Conservation (phyloP, 2,113 vertebrate species). For the Actenoides hombroni region DNA sequence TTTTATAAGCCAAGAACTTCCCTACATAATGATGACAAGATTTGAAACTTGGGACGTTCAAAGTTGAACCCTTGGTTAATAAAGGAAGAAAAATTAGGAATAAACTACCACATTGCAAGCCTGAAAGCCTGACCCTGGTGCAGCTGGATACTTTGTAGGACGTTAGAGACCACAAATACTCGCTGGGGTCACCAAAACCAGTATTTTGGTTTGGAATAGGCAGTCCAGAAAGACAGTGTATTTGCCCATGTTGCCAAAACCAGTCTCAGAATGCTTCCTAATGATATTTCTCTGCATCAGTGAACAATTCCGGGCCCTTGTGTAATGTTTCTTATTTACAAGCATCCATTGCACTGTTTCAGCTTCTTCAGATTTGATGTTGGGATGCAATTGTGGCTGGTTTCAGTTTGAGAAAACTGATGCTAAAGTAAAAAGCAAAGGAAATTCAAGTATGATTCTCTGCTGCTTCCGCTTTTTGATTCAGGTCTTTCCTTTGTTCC, state of each 20-base stretch:
- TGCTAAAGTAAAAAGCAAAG: background rate
- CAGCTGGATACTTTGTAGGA: background rate
- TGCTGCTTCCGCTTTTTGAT: background rate
- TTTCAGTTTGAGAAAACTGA: background rate
- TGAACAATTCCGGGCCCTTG: background rate
- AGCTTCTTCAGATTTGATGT: background rate
- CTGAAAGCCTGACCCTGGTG: background rate
- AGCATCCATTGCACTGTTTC: background rate
- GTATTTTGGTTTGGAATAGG: background rate
- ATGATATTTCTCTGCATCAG: background rate
- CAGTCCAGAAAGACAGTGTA: background rate
- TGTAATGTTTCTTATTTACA: background rate
- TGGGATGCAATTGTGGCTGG: background rate
- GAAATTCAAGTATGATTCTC: background rate
- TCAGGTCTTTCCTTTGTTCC: background rate
- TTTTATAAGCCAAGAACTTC: background rate
- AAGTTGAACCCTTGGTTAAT: background rate
- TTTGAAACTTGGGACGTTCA: background rate
- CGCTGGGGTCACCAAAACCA: background rate
- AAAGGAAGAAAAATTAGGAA: background rate
- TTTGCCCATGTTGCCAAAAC: background rate
- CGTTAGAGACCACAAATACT: background rate
- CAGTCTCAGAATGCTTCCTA: background rate
- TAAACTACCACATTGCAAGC: background rate
- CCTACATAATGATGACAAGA: background rate